phyloP scores from a whole-genome alignment of 2,888 invertebrate species.

The Metallyticus violacea region DNA sequence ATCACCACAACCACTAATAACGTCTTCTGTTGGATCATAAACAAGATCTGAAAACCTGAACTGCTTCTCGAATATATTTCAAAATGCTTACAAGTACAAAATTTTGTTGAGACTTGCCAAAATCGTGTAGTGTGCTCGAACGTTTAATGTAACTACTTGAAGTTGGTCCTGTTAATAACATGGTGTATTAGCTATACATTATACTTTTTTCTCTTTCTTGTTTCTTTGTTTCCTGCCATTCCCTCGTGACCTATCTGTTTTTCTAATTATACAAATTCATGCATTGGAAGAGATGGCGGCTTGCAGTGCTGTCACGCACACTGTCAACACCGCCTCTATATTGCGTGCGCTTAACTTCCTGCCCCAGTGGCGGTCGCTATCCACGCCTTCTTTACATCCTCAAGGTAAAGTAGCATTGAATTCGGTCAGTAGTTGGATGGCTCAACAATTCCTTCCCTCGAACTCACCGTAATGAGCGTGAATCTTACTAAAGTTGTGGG shows the following conservation, averaged over 20 bases:
- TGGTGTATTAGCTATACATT: not conserved
- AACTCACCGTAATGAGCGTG: too few species aligned
- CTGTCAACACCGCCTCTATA: not conserved
- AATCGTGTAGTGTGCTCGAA: not conserved
- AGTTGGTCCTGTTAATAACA: not conserved
- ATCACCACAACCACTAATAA: too few species aligned
- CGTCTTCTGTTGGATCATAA: too few species aligned
- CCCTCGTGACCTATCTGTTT: not conserved
- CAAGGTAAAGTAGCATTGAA: not conserved
- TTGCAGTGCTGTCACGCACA: not conserved
- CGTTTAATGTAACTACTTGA: not conserved
- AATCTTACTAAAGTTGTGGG: too few species aligned
- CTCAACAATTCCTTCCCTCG: too few species aligned
- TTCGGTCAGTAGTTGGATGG: not conserved
- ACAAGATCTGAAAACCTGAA: too few species aligned
- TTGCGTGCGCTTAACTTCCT: not conserved
- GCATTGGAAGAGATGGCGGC: not conserved
- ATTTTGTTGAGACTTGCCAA: not conserved
- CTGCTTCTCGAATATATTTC: not conserved
- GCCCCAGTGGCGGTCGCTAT: not conserved
- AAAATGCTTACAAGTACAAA: not conserved
- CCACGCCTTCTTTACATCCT: not conserved
- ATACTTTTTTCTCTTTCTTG: not conserved
- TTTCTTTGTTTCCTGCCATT: not conserved
- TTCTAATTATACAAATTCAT: conserved; percentile 1